Conservation (phyloP, 2,888 invertebrate species). For the Cryptosula pallasiana region DNA sequence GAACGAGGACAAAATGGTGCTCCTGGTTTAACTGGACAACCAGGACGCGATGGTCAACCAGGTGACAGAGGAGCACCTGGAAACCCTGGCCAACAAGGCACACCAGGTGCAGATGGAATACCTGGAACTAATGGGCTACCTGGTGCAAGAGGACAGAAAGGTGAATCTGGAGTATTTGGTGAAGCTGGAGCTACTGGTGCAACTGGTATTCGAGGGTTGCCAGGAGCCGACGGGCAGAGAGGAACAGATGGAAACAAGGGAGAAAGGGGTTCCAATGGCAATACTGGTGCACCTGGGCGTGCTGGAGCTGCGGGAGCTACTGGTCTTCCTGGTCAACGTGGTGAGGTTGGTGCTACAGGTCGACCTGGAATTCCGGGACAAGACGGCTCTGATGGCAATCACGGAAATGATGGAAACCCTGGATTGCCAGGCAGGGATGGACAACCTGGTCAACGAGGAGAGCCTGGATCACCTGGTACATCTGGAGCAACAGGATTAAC, state of each 20-base stretch:
- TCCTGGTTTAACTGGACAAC: constrained; percentile 1
- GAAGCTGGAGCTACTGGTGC: constrained; percentile 22
- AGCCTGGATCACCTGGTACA: constrained; percentile 3
- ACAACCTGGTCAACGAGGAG: constrained; percentile 20
- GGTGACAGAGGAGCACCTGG: constrained; percentile 25
- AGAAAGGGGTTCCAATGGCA: constrained; percentile 23
- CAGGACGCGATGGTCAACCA: constrained; percentile 5
- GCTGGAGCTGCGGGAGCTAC: constrained; percentile 20
- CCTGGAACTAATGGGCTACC: not conserved
- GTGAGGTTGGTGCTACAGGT: constrained; percentile 12
- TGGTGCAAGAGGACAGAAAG: constrained; percentile 19
- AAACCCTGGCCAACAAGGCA: constrained; percentile 18
- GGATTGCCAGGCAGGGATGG: constrained; percentile 25
- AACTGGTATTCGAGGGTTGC: constrained; percentile 6
- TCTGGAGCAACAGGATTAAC: constrained; percentile 1
- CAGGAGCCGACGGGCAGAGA: constrained; percentile 17
- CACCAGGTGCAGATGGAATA: constrained; percentile 19
- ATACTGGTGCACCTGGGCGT: constrained; percentile 10
- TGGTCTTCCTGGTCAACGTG: constrained; percentile 23
- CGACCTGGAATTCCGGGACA: constrained; percentile 4
- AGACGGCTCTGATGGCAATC: constrained; percentile 22
- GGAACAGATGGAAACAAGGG: constrained; percentile 9
- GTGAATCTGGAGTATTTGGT: constrained; percentile 4
- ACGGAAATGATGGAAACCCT: constrained; percentile 13
- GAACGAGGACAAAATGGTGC: constrained; percentile 2